phyloP scores from a whole-genome alignment of 2,113 vertebrate species.

The Saiga tatarica region DNA sequence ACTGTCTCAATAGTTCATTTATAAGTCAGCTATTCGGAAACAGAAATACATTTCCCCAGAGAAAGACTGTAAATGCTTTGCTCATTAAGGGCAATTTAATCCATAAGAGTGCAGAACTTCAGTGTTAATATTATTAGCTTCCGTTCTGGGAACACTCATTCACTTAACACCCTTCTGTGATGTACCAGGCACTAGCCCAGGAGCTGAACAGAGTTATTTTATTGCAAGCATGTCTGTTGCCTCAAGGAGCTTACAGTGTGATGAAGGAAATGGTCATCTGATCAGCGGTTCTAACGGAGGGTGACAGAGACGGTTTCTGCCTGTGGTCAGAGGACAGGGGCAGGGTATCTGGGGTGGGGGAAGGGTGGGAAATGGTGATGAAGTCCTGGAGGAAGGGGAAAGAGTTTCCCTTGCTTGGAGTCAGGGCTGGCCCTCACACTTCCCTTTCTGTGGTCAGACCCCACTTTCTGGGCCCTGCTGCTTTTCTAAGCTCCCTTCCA shows the following conservation, averaged over 20 bases:
- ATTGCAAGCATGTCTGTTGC: not conserved
- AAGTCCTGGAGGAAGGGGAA: not conserved
- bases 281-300: not conserved
- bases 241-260: not conserved
- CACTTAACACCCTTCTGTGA: not conserved
- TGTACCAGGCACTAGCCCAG: not conserved
- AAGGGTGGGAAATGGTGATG: not conserved
- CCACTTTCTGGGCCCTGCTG: not conserved
- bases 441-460: not conserved
- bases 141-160: conserved; percentile 34
- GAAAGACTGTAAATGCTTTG: conserved; percentile 48
- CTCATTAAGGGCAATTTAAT: conserved; percentile 58
- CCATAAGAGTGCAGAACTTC: conserved; percentile 16
- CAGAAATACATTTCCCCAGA: conserved; percentile 32
- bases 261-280: not conserved
- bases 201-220: not conserved
- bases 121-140: conserved; percentile 33
- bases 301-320: not conserved
- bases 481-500: not conserved
- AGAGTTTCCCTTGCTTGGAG: not conserved
- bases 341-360: not conserved
- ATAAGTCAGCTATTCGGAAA: conserved; percentile 54
- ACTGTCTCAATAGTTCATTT: conserved; percentile 45
- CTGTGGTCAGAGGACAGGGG: not conserved
- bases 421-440: not conserved